phyloP scores from a whole-genome alignment of 2,797 vertebrate genomes.

The Gadopsis bispinosus region DNA sequence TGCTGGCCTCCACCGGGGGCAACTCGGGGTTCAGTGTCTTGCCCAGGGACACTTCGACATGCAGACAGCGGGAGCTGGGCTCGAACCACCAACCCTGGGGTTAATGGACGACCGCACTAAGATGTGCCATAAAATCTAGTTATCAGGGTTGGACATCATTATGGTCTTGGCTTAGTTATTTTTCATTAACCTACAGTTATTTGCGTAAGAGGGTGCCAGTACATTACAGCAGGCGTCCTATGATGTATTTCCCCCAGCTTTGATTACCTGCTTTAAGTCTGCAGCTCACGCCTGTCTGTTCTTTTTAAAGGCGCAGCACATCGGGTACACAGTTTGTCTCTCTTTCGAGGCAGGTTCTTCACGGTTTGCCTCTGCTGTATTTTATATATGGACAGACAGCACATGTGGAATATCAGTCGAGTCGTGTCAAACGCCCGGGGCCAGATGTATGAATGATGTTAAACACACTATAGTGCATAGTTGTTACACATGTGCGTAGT shows the following conservation, averaged over 20 bases:
- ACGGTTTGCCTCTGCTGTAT: background rate
- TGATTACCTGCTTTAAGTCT: background rate
- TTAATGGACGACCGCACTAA: no score
- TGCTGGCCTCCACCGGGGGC: no score
- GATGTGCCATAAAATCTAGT: background rate
- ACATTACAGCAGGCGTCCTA: background rate
- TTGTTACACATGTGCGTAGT: no score
- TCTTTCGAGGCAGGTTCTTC: background rate
- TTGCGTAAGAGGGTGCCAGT: background rate
- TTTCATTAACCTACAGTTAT: no score
- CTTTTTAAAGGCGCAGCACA: background rate
- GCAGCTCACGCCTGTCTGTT: background rate
- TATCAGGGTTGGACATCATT: conserved; percentile 5
- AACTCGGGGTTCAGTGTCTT: no score
- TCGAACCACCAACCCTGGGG: no score
- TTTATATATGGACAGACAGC: background rate
- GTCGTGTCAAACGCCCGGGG: conserved; percentile 14
- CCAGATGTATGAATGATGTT: conserved; percentile 22
- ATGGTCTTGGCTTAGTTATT: background rate
- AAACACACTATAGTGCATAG: no score
- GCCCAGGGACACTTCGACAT: no score
- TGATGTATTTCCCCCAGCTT: background rate
- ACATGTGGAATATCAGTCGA: conserved; percentile 12
- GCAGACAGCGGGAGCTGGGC: no score
- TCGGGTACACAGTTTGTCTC: no score